Conservation (phyloP, 2,888 invertebrate species). For the Cancer borealis region DNA sequence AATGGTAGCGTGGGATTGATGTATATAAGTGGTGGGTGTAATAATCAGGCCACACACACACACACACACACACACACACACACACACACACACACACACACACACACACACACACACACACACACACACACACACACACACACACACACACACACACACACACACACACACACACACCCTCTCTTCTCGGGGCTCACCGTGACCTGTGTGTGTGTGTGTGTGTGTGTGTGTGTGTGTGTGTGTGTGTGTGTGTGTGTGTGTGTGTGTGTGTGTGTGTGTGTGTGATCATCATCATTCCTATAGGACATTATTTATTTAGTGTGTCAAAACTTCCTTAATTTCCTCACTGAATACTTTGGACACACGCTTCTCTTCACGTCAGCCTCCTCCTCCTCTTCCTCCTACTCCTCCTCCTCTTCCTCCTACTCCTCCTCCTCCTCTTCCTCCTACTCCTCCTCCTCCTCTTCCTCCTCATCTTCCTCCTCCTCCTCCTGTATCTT, state of each 20-base stretch:
- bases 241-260: conserved; percentile 21
- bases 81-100: conserved; percentile 46
- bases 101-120: conserved; percentile 6
- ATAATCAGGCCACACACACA: background rate
- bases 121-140: conserved; percentile 45
- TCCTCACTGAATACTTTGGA: background rate
- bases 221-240: conserved; percentile 24
- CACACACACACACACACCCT: background rate
- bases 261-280: conserved; percentile 22
- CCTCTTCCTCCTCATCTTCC: too few species aligned
- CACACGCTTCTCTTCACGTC: background rate
- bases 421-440: too few species aligned
- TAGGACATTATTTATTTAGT: background rate
- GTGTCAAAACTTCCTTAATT: background rate
- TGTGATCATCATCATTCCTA: background rate
- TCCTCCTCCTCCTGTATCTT: too few species aligned
- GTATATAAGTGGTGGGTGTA: too few species aligned
- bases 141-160: conserved; percentile 45
- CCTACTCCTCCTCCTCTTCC: too few species aligned
- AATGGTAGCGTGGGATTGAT: too few species aligned
- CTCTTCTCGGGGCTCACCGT: background rate
- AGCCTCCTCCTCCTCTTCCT: too few species aligned
- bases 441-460: too few species aligned
- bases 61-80: conserved; percentile 45
- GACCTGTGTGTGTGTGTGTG: conserved; percentile 8